Base-by-base conservation (phyloP, 2,888 invertebrate genomes). In the Aplocera efformata region DNA sequence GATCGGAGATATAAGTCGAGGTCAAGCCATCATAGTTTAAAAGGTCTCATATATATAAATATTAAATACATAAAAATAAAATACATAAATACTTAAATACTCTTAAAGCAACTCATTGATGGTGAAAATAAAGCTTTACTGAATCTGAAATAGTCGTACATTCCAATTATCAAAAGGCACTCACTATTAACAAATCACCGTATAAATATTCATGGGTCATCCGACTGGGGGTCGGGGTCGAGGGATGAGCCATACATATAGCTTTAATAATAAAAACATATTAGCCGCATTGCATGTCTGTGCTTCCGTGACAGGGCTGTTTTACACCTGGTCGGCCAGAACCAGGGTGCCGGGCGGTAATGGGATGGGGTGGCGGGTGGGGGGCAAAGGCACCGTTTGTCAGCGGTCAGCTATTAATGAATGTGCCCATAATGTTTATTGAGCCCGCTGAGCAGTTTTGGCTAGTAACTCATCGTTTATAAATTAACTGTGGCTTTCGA, bases 281-380 rank as follows among this genome's bases (percentile, higher is more conserved):
- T 86, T 85, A 85, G 83, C 78, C 75, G 74, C 83, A 84, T 86
- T 73, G 85, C 85, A 85, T 85, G 86, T 82, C 81, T 75, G 76
- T 76, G 70, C 79, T 83, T 84, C 75, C 86, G 86, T 86, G 86
- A 86, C 85, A 74, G 74, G 73, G 79, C 84, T 83, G 82, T 85
- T 86, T 86, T 84, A 85, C 86, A 86, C 86, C 86, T 86, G 86
- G 86, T 66, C 72, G 60, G 67, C 60, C 64, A 62, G 77, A 71
- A 72, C 67, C 72, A 64, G 54, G 60, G 64, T 60, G 63, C 59
- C 53, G 61, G 66, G 67, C 24, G 33, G 41, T 35, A 42, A 42
- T 35, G 41, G 22, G 35, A 59, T 60, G 53, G 62, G 63, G 67
- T 61, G 60, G 60, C 56, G n/a, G n/a, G 50, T 51, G 50, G 69